These are phyloP conservation scores for Cosmopolites sordidus DNA, from an alignment of 2,888 invertebrate species.

Conservation along the genomic window DNA sequence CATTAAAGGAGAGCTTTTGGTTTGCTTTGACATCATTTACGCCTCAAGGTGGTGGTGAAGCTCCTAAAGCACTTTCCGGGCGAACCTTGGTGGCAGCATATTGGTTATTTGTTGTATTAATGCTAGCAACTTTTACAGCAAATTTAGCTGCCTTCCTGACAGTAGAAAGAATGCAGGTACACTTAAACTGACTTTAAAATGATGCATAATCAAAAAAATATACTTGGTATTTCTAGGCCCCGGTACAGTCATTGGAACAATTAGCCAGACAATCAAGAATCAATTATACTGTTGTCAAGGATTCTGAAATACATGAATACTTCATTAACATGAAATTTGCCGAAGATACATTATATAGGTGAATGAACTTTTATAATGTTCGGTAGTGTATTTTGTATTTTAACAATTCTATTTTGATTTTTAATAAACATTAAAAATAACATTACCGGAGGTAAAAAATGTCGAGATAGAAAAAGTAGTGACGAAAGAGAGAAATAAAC, in stretches of 20 bases:
- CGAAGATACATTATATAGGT: slow-evolving; percentile 80
- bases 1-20: slow-evolving; percentile 89
- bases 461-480: no score
- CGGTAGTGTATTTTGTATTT: no score
- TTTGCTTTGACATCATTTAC: slow-evolving; percentile 90
- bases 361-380: no score
- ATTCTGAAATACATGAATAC: slow-evolving; percentile 72
- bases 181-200: neutral
- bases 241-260: slow-evolving; percentile 83
- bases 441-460: no score
- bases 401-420: no score
- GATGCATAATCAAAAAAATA: neutral
- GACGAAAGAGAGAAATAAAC: no score
- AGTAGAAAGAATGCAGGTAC: slow-evolving; percentile 84
- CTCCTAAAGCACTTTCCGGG: slow-evolving; percentile 82
- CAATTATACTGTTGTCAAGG: slow-evolving; percentile 79
- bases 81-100: slow-evolving; percentile 84
- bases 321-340: slow-evolving; percentile 90
- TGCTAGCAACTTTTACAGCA: slow-evolving; percentile 88
- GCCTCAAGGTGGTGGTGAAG: slow-evolving; percentile 88
- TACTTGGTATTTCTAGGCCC: slow-evolving; percentile 55
- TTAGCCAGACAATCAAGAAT: slow-evolving; percentile 81
- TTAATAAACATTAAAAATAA: no score
- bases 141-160: slow-evolving; percentile 85
- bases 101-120: slow-evolving; percentile 87